Evolutionary conservation across 2,113 vertebrate species (phyloP).

Genomic region (Phaetusa simplex): DNA sequence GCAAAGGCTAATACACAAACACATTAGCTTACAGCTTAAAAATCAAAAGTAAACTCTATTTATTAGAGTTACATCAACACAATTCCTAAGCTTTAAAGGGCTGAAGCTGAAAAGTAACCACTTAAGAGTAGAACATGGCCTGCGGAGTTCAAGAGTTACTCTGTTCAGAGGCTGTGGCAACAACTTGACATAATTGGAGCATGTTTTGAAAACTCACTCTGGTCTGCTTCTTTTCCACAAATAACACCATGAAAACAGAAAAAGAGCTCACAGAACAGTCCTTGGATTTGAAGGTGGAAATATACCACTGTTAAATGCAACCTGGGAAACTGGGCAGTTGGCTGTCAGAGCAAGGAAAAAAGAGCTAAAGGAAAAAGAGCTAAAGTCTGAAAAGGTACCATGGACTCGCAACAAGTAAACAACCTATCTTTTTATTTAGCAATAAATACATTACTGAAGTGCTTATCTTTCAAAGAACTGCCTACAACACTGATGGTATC

Average conservation of each 20-base stretch:
- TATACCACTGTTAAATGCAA: not conserved
- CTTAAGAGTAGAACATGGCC: not conserved
- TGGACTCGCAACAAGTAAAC: not conserved
- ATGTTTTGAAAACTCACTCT: conserved; percentile 45
- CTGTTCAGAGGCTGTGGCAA: not conserved
- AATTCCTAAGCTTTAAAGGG: not conserved
- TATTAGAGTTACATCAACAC: not conserved
- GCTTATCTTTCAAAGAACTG: not conserved
- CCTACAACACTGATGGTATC: not conserved
- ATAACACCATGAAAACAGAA: conserved; percentile 15
- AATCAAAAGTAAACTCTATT: not conserved
- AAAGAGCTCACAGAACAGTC: not conserved
- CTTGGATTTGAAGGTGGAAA: conserved; percentile 24
- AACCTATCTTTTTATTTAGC: not conserved
- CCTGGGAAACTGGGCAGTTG: not conserved
- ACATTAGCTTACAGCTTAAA: not conserved
- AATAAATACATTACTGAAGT: not conserved
- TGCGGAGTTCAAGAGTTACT: conserved; percentile 19
- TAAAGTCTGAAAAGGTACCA: not conserved
- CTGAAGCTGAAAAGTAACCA: not conserved
- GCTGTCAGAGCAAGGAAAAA: not conserved
- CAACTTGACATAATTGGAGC: conserved; percentile 56
- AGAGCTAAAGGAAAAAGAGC: not conserved
- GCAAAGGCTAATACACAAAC: not conserved
- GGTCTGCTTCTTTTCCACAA: conserved; percentile 16